Percentiles rank a stretch among this genome's conserved stretches.
Evolutionary conservation across 2,888 invertebrate genomes (phyloP).

Genomic region (Mechanitis mazaeus): DNA sequence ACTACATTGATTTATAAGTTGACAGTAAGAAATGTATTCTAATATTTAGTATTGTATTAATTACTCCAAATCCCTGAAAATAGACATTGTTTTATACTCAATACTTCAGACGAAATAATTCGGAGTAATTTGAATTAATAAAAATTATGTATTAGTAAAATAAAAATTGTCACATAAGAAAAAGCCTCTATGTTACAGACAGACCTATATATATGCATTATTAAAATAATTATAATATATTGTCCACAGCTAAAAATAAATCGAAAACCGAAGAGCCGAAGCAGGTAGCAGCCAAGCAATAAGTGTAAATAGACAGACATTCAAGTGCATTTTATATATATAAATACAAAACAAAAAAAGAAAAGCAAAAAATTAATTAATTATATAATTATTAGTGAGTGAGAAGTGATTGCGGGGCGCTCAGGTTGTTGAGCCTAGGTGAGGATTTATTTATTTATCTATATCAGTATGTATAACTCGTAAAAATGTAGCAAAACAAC

Average conservation of each 20-base stretch:
- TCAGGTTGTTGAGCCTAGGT: slow-evolving; percentile 54
- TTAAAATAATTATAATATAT: slow-evolving; percentile 9
- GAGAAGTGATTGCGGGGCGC: slow-evolving; percentile 14
- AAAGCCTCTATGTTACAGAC: too few species aligned
- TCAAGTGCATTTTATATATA: slow-evolving; percentile 36
- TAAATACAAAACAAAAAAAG: slow-evolving; percentile 30
- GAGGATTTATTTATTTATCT: slow-evolving; percentile 29
- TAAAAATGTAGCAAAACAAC: not conserved
- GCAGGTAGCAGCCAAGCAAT: slow-evolving; percentile 15
- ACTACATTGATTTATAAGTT: too few species aligned
- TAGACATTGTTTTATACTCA: too few species aligned
- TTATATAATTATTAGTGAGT: slow-evolving; percentile 22
- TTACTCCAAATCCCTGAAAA: too few species aligned
- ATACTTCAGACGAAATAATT: too few species aligned
- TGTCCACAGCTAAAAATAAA: slow-evolving; percentile 53
- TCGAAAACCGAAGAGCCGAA: slow-evolving; percentile 44
- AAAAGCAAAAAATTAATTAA: slow-evolving; percentile 29
- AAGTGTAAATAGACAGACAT: slow-evolving; percentile 26
- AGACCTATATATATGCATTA: not conserved
- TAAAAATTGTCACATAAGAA: too few species aligned
- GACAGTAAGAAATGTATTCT: too few species aligned
- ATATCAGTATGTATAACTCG: not conserved
- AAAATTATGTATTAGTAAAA: too few species aligned
- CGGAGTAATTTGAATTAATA: too few species aligned
- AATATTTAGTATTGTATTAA: too few species aligned